Percentiles rank a stretch among this genome's conserved stretches.
These are phyloP conservation scores for Caradrina clavipalpis DNA, from an alignment of 2,888 invertebrate species.

Conservation along the genomic window DNA sequence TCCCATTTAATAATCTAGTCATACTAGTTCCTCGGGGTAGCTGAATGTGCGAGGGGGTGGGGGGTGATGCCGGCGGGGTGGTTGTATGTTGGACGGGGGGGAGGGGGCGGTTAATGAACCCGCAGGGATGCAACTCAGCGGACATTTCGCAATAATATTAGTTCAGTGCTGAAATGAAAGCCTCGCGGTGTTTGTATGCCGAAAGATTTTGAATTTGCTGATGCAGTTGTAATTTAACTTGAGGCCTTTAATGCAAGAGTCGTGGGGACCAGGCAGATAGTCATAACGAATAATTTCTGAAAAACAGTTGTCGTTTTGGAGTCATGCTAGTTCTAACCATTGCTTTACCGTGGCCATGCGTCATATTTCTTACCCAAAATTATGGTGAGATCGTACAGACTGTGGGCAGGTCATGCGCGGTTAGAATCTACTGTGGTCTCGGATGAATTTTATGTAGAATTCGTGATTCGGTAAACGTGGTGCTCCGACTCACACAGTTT, in stretches of 20 bases:
- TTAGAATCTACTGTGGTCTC: background rate
- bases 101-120: slow-evolving; percentile 83
- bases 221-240: slow-evolving; percentile 48
- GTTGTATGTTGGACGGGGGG: slow-evolving; percentile 34
- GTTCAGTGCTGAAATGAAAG: slow-evolving; percentile 71
- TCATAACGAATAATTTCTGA: background rate
- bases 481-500: slow-evolving; percentile 8
- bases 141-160: slow-evolving; percentile 83
- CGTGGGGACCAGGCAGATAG: background rate
- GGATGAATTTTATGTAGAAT: slow-evolving; percentile 40
- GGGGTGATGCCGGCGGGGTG: slow-evolving; percentile 64
- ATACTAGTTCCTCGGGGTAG: slow-evolving; percentile 67
- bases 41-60: slow-evolving; percentile 49
- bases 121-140: slow-evolving; percentile 80
- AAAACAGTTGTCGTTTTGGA: background rate
- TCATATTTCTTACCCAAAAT: background rate
- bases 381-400: background rate
- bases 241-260: slow-evolving; percentile 19
- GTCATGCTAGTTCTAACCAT: background rate
- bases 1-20: slow-evolving; percentile 72
- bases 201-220: slow-evolving; percentile 49
- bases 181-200: slow-evolving; percentile 45
- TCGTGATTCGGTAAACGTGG: slow-evolving; percentile 33
- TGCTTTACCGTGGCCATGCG: background rate
- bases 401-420: slow-evolving; percentile 21